These are phyloP conservation scores for Lipotes vexillifer DNA, from an alignment of 2,113 vertebrate genomes.

Conservation along the genomic window DNA sequence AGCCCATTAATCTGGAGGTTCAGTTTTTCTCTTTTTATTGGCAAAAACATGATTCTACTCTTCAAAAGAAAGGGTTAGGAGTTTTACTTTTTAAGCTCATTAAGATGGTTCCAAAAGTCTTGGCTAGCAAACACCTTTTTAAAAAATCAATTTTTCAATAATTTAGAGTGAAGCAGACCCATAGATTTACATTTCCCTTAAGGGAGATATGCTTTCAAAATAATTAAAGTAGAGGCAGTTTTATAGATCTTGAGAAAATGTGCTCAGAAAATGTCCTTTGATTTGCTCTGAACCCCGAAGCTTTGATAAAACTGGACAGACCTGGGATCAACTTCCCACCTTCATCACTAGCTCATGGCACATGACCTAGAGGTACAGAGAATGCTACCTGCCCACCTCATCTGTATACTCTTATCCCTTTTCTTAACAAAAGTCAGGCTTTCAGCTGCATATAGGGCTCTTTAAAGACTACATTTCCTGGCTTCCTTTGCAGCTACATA, in stretches of 20 bases:
- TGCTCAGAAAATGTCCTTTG: conserved; percentile 38
- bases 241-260: conserved; percentile 52
- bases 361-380: not conserved
- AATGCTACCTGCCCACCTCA: not conserved
- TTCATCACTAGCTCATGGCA: not conserved
- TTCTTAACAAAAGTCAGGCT: not conserved
- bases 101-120: conserved; percentile 59
- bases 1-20: not conserved
- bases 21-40: not conserved
- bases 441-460: not conserved
- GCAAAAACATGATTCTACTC: not conserved
- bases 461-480: not conserved
- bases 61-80: conserved; percentile 35
- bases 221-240: conserved; percentile 59
- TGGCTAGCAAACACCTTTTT: conserved; percentile 65
- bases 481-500: not conserved
- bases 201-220: conserved; percentile 61
- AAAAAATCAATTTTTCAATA: conserved; percentile 73
- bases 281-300: conserved; percentile 16
- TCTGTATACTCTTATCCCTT: not conserved
- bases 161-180: conserved; percentile 63
- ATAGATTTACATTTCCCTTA: conserved; percentile 49
- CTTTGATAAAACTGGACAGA: not conserved
- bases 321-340: not conserved
- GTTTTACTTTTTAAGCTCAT: conserved; percentile 43